phyloP scores from a whole-genome alignment of 2,113 vertebrate species.

The Rhea pennata region DNA sequence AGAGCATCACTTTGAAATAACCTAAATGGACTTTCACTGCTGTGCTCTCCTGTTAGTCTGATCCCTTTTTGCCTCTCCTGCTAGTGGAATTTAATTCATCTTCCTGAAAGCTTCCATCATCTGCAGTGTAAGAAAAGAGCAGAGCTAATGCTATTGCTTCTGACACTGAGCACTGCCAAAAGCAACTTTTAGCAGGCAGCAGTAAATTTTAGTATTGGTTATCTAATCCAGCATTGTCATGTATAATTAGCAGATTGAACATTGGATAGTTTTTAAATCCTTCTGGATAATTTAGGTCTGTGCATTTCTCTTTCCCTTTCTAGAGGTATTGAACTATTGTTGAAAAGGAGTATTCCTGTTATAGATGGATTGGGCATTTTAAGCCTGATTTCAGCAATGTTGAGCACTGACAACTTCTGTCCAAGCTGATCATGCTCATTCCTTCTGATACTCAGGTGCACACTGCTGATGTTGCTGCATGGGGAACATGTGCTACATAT shows the following conservation, averaged over 20 bases:
- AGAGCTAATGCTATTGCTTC: constrained; percentile 58
- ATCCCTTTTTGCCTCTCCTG: constrained; percentile 30
- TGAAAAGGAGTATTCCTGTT: neutral
- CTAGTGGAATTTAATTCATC: constrained; percentile 64
- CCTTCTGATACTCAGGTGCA: neutral
- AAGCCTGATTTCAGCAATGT: neutral
- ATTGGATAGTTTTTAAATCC: constrained; percentile 53
- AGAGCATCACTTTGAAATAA: neutral
- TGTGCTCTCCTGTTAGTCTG: constrained; percentile 35
- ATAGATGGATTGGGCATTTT: neutral
- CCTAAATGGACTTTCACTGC: neutral
- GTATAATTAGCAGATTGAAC: constrained; percentile 63
- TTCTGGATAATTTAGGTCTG: neutral
- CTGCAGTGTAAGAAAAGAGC: constrained; percentile 20
- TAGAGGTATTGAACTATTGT: neutral
- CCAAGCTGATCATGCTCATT: neutral
- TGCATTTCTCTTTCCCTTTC: neutral
- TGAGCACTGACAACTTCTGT: neutral
- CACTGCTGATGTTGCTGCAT: neutral
- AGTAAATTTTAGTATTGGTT: constrained; percentile 63
- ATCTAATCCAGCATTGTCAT: constrained; percentile 44
- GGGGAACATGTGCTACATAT: no score
- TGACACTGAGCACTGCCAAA: constrained; percentile 58
- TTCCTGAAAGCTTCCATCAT: constrained; percentile 66
- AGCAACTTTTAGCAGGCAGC: constrained; percentile 39